Percentiles rank a stretch among this genome's conserved stretches.
These are phyloP conservation scores for Bos taurus DNA, from an alignment of 2,113 vertebrate genomes.

Conservation along the genomic window DNA sequence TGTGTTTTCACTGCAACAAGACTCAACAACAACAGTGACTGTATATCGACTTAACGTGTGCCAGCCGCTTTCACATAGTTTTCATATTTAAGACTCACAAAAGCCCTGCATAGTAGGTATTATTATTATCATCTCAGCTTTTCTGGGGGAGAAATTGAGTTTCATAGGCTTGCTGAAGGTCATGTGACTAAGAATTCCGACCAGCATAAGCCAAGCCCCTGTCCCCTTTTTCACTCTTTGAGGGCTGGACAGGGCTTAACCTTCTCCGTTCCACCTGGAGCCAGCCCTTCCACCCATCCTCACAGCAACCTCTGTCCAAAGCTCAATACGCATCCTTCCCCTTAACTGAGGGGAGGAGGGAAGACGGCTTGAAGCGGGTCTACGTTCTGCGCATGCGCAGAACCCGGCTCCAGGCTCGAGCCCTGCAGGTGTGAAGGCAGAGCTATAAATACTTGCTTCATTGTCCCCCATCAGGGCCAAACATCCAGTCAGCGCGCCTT, in stretches of 20 bases:
- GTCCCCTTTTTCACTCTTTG: background rate
- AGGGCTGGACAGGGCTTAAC: background rate
- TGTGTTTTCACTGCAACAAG: conserved; percentile 19
- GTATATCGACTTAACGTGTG: background rate
- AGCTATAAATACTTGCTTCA: conserved; percentile 34
- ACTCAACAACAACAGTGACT: background rate
- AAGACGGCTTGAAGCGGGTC: background rate
- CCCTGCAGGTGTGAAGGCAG: conserved; percentile 22
- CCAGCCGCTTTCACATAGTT: background rate
- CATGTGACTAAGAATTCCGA: background rate
- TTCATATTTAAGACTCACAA: background rate
- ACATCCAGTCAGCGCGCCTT: background rate
- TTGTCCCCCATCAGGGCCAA: conserved; percentile 26
- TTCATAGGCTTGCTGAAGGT: background rate
- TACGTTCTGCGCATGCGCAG: background rate
- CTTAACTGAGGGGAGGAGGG: background rate
- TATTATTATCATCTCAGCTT: background rate
- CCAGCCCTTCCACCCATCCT: background rate
- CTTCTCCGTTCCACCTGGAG: background rate
- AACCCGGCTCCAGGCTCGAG: background rate
- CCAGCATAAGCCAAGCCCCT: background rate
- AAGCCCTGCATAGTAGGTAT: background rate
- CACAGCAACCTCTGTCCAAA: background rate
- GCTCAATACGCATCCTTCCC: background rate
- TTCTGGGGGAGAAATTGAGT: background rate